Percentiles rank a stretch among this genome's conserved stretches.
Conservation (phyloP, 2,113 vertebrate genomes). For the Cyphomyrus plagiostoma region DNA sequence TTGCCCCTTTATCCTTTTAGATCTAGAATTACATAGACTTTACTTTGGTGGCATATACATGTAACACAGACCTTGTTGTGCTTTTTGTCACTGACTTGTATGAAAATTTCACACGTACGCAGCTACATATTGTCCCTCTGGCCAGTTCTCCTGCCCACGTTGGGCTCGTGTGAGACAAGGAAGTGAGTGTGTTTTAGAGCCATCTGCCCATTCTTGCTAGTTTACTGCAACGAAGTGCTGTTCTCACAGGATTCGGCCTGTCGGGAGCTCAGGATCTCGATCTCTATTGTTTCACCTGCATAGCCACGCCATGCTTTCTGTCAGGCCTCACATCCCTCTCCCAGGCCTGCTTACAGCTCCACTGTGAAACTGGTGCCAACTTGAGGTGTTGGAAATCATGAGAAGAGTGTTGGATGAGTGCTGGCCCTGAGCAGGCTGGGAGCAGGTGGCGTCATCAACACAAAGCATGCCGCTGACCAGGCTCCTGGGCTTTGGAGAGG, state of each 20-base stretch:
- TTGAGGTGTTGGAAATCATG: background rate
- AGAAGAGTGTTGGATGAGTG: background rate
- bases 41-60: background rate
- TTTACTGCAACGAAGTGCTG: background rate
- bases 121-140: constrained; percentile 4
- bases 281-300: background rate
- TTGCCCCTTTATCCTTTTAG: background rate
- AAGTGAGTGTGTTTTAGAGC: background rate
- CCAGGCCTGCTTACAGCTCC: background rate
- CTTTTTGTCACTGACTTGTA: background rate
- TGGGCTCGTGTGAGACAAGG: background rate
- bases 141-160: constrained; percentile 3
- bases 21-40: background rate
- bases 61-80: background rate
- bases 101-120: background rate
- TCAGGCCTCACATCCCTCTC: background rate
- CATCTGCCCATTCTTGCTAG: background rate
- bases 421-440: background rate
- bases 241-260: background rate
- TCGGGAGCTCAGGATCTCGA: background rate
- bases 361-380: background rate
- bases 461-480: background rate
- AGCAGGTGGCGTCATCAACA: background rate
- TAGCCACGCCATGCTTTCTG: background rate
- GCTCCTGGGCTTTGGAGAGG: background rate